Evolutionary conservation across 2,888 invertebrate genomes (phyloP), one percentile per base, ranked within the genome.

Genomic region (Oscheius sp.): DNA sequence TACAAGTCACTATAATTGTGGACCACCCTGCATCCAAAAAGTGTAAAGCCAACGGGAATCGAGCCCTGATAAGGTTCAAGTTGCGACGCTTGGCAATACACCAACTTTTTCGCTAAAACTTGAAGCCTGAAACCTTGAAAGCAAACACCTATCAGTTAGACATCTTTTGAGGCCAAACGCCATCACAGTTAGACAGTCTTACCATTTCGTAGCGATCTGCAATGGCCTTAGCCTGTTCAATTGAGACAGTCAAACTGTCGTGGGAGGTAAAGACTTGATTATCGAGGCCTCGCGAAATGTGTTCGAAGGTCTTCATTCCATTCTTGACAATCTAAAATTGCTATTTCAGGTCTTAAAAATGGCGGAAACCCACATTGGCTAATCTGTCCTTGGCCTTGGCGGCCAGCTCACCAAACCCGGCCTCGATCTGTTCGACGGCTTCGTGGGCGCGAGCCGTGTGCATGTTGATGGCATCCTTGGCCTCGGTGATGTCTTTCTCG

Each of bases 401-500:
- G 4, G 59, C 37, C 32, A 71, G 13, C 47, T 10, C 11, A 3
- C 11, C 29, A 13, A 71, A 33, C n/a, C 50, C 57, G 37, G 33
- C 13, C 21, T 58, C 50, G 21, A 72, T 35, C 13, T 37, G 51
- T 35, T 72, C 72, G 13, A 62, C n/a, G 21, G 62, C 60, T 11
- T 62, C 13, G 21, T 60, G 48, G n/a, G 62, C 72, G 2, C 50
- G 51, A 21, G 72, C 72, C 9, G 62, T 53, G 35, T 72, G 60
- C n/a, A 29, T 29, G 47, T 21, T 53, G 11, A 72, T 62, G 10
- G 35, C 35, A 10, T 60, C 72, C 53, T 72, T 72, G 3, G 72
- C 63, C 7, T 62, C 42, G 5, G 62, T 51, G 13, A 72, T 48
- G n/a, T 77, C 77, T 3, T 65, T 32, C 21, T 74, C 68, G 2